Conservation (phyloP, 2,113 vertebrate genomes). For the Tenebrosternarchus preto region DNA sequence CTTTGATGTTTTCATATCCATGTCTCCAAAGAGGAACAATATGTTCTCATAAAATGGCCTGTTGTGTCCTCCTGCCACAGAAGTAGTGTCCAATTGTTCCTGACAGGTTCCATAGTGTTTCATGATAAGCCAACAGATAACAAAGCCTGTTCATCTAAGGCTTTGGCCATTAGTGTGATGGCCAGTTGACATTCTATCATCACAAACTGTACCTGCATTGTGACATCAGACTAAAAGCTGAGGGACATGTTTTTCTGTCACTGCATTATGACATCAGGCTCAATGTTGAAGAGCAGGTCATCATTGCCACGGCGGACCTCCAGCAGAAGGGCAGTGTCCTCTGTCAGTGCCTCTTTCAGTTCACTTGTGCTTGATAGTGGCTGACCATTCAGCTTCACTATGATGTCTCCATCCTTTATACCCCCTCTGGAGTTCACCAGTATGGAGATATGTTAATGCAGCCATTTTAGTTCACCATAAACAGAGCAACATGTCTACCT, state of each 20-base stretch:
- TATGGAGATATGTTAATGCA: neutral
- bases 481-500: too few relatives aligned
- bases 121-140: neutral
- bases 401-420: constrained; percentile 87
- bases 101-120: constrained; percentile 4
- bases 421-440: constrained; percentile 77
- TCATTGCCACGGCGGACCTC: constrained; percentile 91
- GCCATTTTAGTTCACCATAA: neutral
- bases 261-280: constrained; percentile 88
- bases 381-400: constrained; percentile 88
- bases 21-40: constrained; percentile 15
- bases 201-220: constrained; percentile 9
- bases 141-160: neutral
- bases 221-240: neutral
- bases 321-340: constrained; percentile 85
- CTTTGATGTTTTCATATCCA: neutral
- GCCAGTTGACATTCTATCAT: neutral
- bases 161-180: neutral
- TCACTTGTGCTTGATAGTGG: constrained; percentile 81
- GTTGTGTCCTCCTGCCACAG: neutral
- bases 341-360: constrained; percentile 86
- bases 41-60: neutral
- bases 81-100: neutral
- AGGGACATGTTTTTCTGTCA: constrained; percentile 47
- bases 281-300: constrained; percentile 91